These are phyloP conservation scores for Uria lomvia DNA, from an alignment of 2,113 vertebrate genomes.

Conservation along the genomic window DNA sequence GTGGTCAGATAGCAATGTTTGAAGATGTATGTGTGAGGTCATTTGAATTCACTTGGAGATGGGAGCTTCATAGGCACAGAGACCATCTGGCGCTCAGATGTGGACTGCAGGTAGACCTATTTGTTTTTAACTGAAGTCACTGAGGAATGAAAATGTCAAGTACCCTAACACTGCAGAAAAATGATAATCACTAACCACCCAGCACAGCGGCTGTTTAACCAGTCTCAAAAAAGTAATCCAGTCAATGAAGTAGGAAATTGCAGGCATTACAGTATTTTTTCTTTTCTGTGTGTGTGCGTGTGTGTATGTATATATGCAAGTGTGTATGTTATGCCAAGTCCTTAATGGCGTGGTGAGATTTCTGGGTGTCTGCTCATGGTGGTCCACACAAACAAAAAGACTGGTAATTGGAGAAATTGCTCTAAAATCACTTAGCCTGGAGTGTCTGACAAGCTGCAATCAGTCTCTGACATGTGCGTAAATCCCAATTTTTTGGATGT, in stretches of 20 bases:
- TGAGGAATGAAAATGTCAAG: constrained; percentile 70
- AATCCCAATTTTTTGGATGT: constrained; percentile 69
- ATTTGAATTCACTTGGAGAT: constrained; percentile 61
- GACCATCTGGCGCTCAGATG: constrained; percentile 73
- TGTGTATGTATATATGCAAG: background rate
- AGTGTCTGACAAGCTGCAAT: constrained; percentile 67
- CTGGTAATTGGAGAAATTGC: constrained; percentile 79
- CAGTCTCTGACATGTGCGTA: constrained; percentile 64
- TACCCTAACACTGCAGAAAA: constrained; percentile 59
- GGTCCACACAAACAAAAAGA: constrained; percentile 32
- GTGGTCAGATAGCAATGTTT: constrained; percentile 68
- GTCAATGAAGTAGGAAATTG: constrained; percentile 31
- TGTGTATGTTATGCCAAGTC: constrained; percentile 1
- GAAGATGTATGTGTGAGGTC: constrained; percentile 73
- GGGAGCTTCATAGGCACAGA: constrained; percentile 27
- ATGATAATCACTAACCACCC: constrained; percentile 68
- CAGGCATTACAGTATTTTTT: background rate
- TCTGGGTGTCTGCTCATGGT: constrained; percentile 25
- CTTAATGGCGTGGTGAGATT: constrained; percentile 39
- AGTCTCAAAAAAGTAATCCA: background rate
- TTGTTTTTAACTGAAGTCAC: constrained; percentile 43
- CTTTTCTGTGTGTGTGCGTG: background rate
- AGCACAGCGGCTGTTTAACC: background rate
- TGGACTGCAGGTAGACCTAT: constrained; percentile 66
- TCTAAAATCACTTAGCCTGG: constrained; percentile 65